Conservation (phyloP, 1,140 invertebrate genomes). For the Rhagoletis zephyria region DNA sequence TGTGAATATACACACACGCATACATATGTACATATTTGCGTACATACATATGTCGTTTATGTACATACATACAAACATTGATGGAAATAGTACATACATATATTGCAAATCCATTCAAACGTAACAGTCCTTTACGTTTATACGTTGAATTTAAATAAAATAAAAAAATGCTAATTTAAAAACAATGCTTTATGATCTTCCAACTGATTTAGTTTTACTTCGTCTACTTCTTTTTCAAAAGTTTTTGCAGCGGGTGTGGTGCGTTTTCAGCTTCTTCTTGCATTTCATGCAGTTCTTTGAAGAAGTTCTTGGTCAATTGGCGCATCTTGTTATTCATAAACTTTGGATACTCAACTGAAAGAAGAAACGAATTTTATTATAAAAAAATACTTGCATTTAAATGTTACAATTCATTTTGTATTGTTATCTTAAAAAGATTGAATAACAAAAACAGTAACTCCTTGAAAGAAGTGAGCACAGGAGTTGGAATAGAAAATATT, state of each 20-base stretch:
- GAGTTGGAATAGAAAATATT: too few relatives aligned
- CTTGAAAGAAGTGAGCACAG: too few relatives aligned
- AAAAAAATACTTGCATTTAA: too few relatives aligned
- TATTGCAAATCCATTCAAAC: too few relatives aligned
- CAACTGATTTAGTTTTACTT: background rate
- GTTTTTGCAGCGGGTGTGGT: background rate
- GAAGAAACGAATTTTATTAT: too few relatives aligned
- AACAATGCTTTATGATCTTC: background rate
- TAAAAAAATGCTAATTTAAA: background rate
- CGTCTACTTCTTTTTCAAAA: background rate
- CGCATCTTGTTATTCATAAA: conserved; percentile 28
- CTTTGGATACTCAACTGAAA: conserved; percentile 27
- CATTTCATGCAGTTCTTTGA: conserved; percentile 3
- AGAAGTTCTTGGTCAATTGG: conserved; percentile 13
- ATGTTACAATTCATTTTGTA: too few relatives aligned
- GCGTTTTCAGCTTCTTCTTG: conserved; percentile 25
- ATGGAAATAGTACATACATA: too few relatives aligned
- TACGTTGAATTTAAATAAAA: background rate
- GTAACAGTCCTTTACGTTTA: too few relatives aligned
- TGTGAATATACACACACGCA: background rate
- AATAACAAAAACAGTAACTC: too few relatives aligned
- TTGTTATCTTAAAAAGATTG: too few relatives aligned
- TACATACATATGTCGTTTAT: background rate
- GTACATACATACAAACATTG: too few relatives aligned
- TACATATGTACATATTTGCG: background rate